These are phyloP conservation scores for Megaceryle maxima DNA, from an alignment of 2,113 vertebrate genomes.

Conservation along the genomic window DNA sequence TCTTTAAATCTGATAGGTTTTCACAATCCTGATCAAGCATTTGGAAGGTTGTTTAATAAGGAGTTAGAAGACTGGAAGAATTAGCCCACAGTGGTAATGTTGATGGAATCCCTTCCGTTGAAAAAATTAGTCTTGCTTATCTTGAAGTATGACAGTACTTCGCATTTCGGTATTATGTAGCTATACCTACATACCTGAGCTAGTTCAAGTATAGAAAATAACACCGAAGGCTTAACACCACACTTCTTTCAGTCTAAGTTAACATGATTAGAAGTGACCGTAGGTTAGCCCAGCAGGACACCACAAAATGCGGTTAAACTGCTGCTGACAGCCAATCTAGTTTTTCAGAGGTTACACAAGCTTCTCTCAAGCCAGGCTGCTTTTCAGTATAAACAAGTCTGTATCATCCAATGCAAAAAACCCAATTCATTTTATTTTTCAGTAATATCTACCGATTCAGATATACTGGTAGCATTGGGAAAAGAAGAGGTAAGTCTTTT, in stretches of 20 bases:
- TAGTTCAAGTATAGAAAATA: background rate
- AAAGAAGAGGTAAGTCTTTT: conserved; percentile 74
- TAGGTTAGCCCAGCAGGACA: background rate
- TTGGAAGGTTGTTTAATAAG: background rate
- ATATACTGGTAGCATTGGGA: conserved; percentile 65
- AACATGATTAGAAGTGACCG: background rate
- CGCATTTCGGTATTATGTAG: background rate
- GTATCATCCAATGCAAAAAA: background rate
- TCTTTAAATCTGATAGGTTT: background rate
- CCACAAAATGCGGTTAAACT: background rate
- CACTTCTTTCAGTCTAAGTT: background rate
- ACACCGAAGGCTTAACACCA: background rate
- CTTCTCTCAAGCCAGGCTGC: background rate
- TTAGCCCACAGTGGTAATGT: background rate
- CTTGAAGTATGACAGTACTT: background rate
- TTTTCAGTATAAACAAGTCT: background rate
- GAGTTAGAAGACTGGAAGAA: background rate
- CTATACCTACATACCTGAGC: background rate
- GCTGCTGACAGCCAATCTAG: background rate
- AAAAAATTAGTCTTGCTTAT: background rate
- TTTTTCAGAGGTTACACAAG: background rate
- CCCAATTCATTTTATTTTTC: conserved; percentile 42
- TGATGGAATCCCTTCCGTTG: background rate
- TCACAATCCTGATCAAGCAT: background rate
- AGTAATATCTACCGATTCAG: conserved; percentile 68